A percentile compares a stretch with the other conserved stretches of the same genome.
Conservation (phyloP, 2,797 vertebrate genomes). For the Acrossocheilus wenchowensis region DNA sequence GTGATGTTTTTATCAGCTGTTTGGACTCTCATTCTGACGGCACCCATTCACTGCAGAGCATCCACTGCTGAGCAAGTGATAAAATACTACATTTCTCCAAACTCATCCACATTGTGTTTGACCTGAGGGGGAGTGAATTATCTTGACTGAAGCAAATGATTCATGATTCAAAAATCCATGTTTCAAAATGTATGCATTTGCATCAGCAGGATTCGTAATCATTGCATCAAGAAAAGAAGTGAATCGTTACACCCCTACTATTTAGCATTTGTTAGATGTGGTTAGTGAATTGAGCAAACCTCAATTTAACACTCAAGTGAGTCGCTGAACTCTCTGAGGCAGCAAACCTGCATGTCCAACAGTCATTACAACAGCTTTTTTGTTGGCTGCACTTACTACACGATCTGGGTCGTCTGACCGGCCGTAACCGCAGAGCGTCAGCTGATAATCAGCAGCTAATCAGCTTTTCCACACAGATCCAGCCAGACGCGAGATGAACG, state of each 20-base stretch:
- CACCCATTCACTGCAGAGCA: no score
- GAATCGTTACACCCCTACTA: not conserved
- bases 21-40: no score
- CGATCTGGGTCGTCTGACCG: slow-evolving; percentile 1
- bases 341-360: not conserved
- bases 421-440: not conserved
- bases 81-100: not conserved
- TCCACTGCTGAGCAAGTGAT: not conserved
- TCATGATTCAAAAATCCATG: not conserved
- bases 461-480: slow-evolving; percentile 40
- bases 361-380: not conserved
- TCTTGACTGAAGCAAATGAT: not conserved
- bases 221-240: not conserved
- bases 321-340: not conserved
- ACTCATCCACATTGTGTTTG: not conserved
- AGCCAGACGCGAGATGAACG: slow-evolving; percentile 3
- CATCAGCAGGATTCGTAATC: not conserved
- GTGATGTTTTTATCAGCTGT: not conserved
- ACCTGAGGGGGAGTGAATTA: no score
- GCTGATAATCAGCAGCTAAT: slow-evolving; percentile 50
- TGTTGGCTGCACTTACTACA: not conserved
- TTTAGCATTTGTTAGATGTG: not conserved
- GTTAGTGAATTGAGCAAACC: not conserved
- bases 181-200: not conserved
- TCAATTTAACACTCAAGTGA: not conserved